Base-by-base conservation (phyloP, 2,888 invertebrate genomes). In the Xanthia icteritia region DNA sequence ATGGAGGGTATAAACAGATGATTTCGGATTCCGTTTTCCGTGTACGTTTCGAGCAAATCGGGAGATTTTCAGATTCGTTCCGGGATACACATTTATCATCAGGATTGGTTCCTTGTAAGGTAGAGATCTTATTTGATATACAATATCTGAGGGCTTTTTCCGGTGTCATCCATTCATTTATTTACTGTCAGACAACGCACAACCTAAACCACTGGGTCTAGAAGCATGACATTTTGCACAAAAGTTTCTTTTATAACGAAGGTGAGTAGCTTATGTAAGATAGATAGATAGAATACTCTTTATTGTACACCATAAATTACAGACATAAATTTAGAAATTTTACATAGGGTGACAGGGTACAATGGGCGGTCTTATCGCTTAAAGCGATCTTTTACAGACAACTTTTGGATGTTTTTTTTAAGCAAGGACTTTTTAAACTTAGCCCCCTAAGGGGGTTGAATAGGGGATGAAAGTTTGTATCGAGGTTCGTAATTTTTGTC, bases 11-110 rank as follows among this genome's bases (percentile, higher is more conserved):
- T 69, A 77, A 83, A 83, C 85, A 77, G 82, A 68, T 85, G 63
- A 77, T 83, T 85, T 72, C 39, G 67, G 56, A 83, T 77, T 82
- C 85, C 82, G 48, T 77, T 81, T 71, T 58, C 65, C 76, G 65
- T 72, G 58, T 81, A 76, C 68, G 72, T 65, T 81, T 54, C 65
- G 8, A 69, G 69, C 76, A 83, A 81, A 81, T 76, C 69, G 85
- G n/a, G 13, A 74, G 81, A 71, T 81, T 82, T 84, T 66, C 39
- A 61, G 69, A 72, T 85, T 73, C 65, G 42, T 70, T 85, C 39
- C 60, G 68, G 23, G 58, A 84, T 58, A 76, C n/a, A 60, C 71
- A 82, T 71, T 85, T 85, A 73, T 77, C 69, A 76, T 61, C 82
- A 45, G 64, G 51, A 83, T 83, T 85, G 71, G 70, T 67, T 64